These are phyloP conservation scores for Acanthochromis polyacanthus DNA, from an alignment of 2,113 vertebrate species.

Conservation along the genomic window DNA sequence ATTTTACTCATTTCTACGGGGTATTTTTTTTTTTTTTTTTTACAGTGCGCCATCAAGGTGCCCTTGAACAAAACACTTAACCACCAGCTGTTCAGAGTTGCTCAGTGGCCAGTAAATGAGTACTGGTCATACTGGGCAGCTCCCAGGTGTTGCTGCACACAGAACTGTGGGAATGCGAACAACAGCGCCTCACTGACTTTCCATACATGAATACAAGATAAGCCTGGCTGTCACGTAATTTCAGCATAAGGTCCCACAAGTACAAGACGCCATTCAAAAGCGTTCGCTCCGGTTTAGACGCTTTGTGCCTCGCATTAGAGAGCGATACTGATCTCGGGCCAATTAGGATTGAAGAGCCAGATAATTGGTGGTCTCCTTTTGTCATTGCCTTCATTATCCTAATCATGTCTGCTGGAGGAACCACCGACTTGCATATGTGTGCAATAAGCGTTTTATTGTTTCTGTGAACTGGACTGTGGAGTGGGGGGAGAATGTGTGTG, in stretches of 20 bases:
- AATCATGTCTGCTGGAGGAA: conserved; percentile 59
- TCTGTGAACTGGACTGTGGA: conserved; percentile 69
- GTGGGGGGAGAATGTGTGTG: conserved; percentile 38
- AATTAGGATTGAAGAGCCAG: conserved; percentile 65
- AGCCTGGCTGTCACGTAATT: conserved; percentile 48
- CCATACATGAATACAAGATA: conserved; percentile 29
- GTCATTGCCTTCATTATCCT: conserved; percentile 61
- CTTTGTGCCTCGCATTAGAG: conserved; percentile 61
- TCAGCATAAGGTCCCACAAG: conserved; percentile 12
- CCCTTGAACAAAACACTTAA: conserved; percentile 61
- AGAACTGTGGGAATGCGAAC: conserved; percentile 40
- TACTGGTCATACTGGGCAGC: conserved; percentile 21
- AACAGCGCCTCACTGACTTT: conserved; percentile 21
- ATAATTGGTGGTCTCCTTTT: conserved; percentile 70
- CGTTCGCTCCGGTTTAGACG: conserved; percentile 23
- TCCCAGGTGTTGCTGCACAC: conserved; percentile 40
- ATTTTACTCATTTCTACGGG: neutral
- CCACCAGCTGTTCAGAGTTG: conserved; percentile 64
- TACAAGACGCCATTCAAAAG: conserved; percentile 10
- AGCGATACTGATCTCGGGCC: conserved; percentile 63
- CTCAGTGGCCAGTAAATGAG: conserved; percentile 46
- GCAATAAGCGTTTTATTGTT: conserved; percentile 72
- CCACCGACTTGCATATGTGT: conserved; percentile 56
- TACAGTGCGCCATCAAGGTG: conserved; percentile 50
- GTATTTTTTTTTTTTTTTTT: no score